These are phyloP conservation scores for Stylophora pistillata DNA, from an alignment of 64 coral and sea anemone species.

Conservation along the genomic window DNA sequence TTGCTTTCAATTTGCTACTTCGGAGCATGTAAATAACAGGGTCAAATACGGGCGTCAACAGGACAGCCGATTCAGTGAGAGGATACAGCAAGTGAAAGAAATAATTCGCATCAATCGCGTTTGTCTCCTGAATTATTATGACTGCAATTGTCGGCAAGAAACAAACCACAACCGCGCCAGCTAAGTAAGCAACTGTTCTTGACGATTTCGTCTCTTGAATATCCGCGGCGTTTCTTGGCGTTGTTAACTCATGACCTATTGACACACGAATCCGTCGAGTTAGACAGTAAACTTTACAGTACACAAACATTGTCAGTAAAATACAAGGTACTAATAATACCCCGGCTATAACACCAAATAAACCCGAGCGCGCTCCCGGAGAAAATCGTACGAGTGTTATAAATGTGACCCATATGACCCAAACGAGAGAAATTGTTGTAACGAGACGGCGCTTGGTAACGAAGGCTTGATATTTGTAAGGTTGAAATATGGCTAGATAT, in stretches of 20 bases:
- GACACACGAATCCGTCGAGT: constrained; percentile 1
- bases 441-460: constrained; percentile 47
- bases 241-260: constrained; percentile 25
- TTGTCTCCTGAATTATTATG: constrained; percentile 25
- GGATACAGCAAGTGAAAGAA: constrained; percentile 77
- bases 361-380: constrained; percentile 30
- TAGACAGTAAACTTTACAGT: constrained; percentile 63
- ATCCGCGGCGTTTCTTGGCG: constrained; percentile 4
- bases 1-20: constrained; percentile 49
- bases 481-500: constrained; percentile 80
- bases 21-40: constrained; percentile 77
- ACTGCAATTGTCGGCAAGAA: constrained; percentile 61
- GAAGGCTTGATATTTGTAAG: constrained; percentile 57
- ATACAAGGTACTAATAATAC: constrained; percentile 52
- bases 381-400: constrained; percentile 48
- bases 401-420: constrained; percentile 59
- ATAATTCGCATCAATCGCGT: constrained; percentile 10
- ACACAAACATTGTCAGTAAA: constrained; percentile 50
- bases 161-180: constrained; percentile 55
- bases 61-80: constrained; percentile 55
- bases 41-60: constrained; percentile 66
- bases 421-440: constrained; percentile 36
- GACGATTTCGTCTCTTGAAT: constrained; percentile 63
- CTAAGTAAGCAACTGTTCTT: constrained; percentile 56
- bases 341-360: constrained; percentile 34